Conservation (phyloP, 2,888 invertebrate genomes). For the Nemoura dubitans region DNA sequence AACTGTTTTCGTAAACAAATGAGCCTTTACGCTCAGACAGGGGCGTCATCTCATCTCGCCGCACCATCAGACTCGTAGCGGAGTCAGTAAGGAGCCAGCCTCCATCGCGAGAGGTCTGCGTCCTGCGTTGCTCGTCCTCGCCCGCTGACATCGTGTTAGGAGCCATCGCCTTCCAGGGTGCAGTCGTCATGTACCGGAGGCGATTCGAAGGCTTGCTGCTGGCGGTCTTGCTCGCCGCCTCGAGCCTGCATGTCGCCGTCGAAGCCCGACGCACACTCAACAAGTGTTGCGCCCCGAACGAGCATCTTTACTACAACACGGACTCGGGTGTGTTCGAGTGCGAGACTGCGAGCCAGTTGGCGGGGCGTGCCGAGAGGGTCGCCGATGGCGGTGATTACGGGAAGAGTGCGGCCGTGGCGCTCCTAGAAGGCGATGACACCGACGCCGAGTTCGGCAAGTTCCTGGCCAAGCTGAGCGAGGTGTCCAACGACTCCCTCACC, state of each 20-base stretch:
- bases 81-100: too few species aligned
- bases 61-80: too few species aligned
- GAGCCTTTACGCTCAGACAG: too few species aligned
- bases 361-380: neutral
- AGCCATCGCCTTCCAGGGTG: too few species aligned
- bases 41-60: too few species aligned
- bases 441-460: neutral
- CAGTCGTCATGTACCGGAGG: neutral
- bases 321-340: neutral
- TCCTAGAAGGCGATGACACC: neutral
- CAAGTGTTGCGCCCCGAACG: neutral
- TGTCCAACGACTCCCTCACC: neutral
- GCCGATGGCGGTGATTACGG: neutral
- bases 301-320: neutral
- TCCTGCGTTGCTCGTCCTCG: too few species aligned
- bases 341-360: neutral
- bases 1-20: too few species aligned
- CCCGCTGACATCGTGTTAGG: too few species aligned
- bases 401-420: too few species aligned
- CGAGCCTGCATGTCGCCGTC: neutral
- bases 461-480: neutral
- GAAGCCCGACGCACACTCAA: neutral
- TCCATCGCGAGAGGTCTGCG: too few species aligned
- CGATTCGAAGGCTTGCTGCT: neutral
- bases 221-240: neutral